Conservation (phyloP, 2,113 vertebrate genomes). For the Daubentonia madagascariensis region DNA sequence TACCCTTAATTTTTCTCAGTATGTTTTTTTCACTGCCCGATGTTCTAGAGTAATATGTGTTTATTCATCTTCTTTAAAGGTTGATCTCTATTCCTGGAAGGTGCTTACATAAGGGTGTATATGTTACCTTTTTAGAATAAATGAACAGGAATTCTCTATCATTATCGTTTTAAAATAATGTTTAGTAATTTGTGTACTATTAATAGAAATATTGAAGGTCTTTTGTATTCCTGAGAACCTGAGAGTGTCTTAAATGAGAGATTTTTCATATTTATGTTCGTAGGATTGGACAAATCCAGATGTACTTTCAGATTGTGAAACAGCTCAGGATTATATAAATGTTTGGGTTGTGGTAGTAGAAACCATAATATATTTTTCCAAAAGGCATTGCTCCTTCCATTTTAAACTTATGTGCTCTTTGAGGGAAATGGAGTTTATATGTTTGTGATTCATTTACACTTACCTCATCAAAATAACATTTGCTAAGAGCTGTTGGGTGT, state of each 20-base stretch:
- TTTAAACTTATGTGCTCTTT: slow-evolving; percentile 23
- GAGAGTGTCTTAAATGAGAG: slow-evolving; percentile 41
- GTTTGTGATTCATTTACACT: slow-evolving; percentile 57
- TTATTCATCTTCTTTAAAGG: neutral
- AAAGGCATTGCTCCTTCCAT: slow-evolving; percentile 27
- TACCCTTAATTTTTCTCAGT: neutral
- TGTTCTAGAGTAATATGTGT: neutral
- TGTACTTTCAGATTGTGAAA: slow-evolving; percentile 37
- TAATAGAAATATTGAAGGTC: neutral
- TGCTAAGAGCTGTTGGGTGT: neutral
- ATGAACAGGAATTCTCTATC: neutral
- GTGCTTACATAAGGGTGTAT: neutral
- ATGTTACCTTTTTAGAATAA: neutral
- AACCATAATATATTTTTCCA: slow-evolving; percentile 39
- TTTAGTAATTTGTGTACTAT: neutral
- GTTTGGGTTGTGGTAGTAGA: slow-evolving; percentile 39
- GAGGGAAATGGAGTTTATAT: slow-evolving; percentile 39
- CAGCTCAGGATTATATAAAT: slow-evolving; percentile 26
- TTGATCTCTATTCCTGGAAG: neutral
- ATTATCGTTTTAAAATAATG: neutral
- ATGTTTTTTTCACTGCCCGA: neutral
- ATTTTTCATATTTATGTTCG: slow-evolving; percentile 11
- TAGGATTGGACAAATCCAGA: slow-evolving; percentile 4
- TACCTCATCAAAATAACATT: slow-evolving; percentile 59
- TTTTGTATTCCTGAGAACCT: neutral